Evolutionary conservation across 2,797 vertebrate species (phyloP), one percentile per base, ranked within the genome.

Genomic region (Periparus ater): DNA sequence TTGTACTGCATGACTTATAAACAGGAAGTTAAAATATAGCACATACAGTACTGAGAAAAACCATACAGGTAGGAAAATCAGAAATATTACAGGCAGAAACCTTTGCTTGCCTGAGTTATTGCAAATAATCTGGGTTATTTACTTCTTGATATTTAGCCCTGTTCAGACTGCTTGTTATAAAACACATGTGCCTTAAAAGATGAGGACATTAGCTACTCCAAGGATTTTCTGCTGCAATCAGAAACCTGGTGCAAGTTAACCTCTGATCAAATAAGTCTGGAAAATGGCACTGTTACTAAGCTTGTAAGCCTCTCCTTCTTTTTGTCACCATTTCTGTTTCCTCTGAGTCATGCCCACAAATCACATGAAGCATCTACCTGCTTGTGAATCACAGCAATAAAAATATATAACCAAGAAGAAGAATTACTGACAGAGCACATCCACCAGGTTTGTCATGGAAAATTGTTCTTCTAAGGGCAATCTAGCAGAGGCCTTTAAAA

Each of bases 401-500:
- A 91, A 83, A 53, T 30, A 76, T 42, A 63, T 29, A 71, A 44
- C 14, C 21, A 36, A 12, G 67, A 71, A 13, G 57, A 72, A 50
- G 4, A 89, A 53, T 22, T 57, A 61, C 25, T 0, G 0, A 17
- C n/a, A 58, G 9, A 54, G 38, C 22, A 21, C 0, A 0, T 47
- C 47, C 8, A 22, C 27, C 16, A 29, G 15, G 13, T 23, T 5
- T 2, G 7, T 7, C 6, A 9, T 0, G 1, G 58, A n/a, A 71
- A 78, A 65, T 7, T 30, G 20, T 22, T 55, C 20, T 47, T 51
- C 58, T 25, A 67, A 13, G 6, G 7, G 7, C 27, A 62, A 13
- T 12, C 27, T 68, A 57, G 45, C 45, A 68, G 26, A 22, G 18
- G 55, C 6, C 15, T 90, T 48, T 40, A 48, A 71, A 86, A 74